Percentiles rank a stretch among this genome's conserved stretches.
These are phyloP conservation scores for Mesorhabditis spiculigera DNA, from an alignment of 2,888 invertebrate species.

Conservation along the genomic window DNA sequence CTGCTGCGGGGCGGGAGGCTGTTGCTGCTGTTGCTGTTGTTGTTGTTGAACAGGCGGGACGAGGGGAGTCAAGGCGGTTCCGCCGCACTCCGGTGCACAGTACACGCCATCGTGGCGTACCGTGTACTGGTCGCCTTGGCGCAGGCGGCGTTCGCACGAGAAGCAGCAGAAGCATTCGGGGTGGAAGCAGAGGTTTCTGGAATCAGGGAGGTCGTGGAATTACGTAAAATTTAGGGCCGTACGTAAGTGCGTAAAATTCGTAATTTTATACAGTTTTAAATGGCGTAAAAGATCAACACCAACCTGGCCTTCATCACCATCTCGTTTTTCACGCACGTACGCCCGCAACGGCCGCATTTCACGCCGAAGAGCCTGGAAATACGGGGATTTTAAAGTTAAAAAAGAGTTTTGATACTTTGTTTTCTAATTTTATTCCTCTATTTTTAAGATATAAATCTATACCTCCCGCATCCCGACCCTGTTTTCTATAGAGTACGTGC, in stretches of 20 bases:
- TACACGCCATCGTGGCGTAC: slow-evolving; percentile 63
- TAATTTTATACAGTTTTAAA: no score
- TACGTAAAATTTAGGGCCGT: slow-evolving; percentile 56
- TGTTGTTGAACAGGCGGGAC: slow-evolving; percentile 28
- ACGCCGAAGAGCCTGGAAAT: slow-evolving; percentile 48
- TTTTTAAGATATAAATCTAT: neutral
- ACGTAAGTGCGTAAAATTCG: no score
- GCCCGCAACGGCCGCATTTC: slow-evolving; percentile 85
- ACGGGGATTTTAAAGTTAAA: neutral
- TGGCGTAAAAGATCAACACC: slow-evolving; percentile 17
- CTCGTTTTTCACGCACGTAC: slow-evolving; percentile 89
- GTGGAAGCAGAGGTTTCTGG: slow-evolving; percentile 83
- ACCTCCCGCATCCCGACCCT: neutral
- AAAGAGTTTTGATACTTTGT: neutral
- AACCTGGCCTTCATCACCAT: slow-evolving; percentile 92
- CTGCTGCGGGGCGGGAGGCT: neutral
- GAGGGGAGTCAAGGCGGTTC: slow-evolving; percentile 60
- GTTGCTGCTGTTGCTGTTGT: slow-evolving; percentile 16
- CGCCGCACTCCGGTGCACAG: slow-evolving; percentile 42
- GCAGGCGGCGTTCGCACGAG: slow-evolving; percentile 73
- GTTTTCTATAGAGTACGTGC: no score
- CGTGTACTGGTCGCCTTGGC: slow-evolving; percentile 97
- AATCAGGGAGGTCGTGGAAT: slow-evolving; percentile 58
- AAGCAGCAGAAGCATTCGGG: slow-evolving; percentile 95
- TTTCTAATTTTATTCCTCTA: neutral